Base-by-base conservation (phyloP, 1,140 invertebrate genomes). In the Rhopalosiphum padi region DNA sequence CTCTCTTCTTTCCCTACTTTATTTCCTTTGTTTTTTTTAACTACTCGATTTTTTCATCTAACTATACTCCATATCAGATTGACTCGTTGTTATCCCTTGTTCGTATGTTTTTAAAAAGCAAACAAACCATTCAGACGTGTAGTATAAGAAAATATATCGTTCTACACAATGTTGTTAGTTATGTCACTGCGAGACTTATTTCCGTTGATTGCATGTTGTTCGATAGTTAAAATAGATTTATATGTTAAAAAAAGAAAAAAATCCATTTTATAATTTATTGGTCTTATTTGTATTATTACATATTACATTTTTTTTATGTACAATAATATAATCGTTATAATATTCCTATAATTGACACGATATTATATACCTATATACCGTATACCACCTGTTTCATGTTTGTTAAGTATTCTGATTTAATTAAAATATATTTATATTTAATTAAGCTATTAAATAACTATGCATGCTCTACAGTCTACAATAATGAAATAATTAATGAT, bases 41-140 rank as follows among this genome's bases (percentile, higher is more conserved):
- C 25, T 68, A 43, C 90, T 60, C 43, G 60, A 91, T n/a, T 91
- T 77, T 91, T 91, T 91, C 55, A 22, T 68, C 30, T 83, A 83
- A 92, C 60, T 83, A 77, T 77, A 83, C 90, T 92, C 68, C 60
- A 48, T 83, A 92, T 92, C 90, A 92, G 90, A 92, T 92, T 83
- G 68, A 83, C n/a, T 83, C 22, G 68, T 92, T 83, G 41, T 92
- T 83, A 82, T 92, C 90, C 90, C 43, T 82, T 51, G 90, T 92
- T 92, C 77, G n/a, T 92, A 82, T 51, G 68, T 83, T 83, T 46
- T 77, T 92, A 82, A 51, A 86, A 85, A 85, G 91, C 91, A 83
- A 93, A 85, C 77, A 93, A 86, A 85, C 48, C n/a, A 51, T 93
- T 83, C 91, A 86, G 18, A 93, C 82, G n/a, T 86, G 35, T 37